Conservation (phyloP, 2,888 invertebrate genomes). For the Xylota segnis region DNA sequence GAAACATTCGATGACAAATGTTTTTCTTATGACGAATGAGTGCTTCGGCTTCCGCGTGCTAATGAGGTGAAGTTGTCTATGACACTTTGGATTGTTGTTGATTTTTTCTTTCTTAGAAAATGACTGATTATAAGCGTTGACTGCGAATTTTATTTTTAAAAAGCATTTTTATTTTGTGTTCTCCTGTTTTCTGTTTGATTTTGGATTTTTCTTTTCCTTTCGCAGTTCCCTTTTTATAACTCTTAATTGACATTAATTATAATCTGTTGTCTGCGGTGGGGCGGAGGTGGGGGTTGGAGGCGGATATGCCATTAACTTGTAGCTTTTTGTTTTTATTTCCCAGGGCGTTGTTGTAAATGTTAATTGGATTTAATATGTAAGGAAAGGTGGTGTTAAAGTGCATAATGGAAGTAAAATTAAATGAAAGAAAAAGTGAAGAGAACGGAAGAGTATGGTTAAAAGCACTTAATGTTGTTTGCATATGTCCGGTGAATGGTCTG, state of each 20-base stretch:
- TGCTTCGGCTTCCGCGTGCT: slow-evolving; percentile 19
- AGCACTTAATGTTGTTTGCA: background rate
- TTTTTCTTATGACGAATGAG: slow-evolving; percentile 63
- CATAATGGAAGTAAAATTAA: slow-evolving; percentile 51
- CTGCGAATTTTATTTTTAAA: slow-evolving; percentile 12
- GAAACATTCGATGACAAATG: slow-evolving; percentile 42
- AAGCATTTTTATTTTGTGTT: background rate
- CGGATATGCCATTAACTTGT: slow-evolving; percentile 52
- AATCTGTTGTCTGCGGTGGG: slow-evolving; percentile 14
- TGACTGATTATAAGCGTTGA: slow-evolving; percentile 23
- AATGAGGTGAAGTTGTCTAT: slow-evolving; percentile 31
- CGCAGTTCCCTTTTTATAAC: slow-evolving; percentile 5
- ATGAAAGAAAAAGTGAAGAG: background rate
- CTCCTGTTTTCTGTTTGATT: slow-evolving; percentile 40
- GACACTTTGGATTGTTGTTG: slow-evolving; percentile 21
- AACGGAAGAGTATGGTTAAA: background rate
- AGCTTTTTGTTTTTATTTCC: slow-evolving; percentile 17
- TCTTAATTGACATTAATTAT: slow-evolving; percentile 57
- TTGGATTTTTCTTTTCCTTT: slow-evolving; percentile 8
- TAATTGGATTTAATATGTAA: slow-evolving; percentile 50
- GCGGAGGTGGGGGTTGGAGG: slow-evolving; percentile 3
- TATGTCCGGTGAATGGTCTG: background rate
- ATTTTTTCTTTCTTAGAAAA: slow-evolving; percentile 22
- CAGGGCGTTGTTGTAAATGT: slow-evolving; percentile 36
- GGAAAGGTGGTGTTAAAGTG: slow-evolving; percentile 50